Percentiles rank a stretch among this genome's conserved stretches.
Evolutionary conservation across 1,140 invertebrate species (phyloP).

Genomic region (Danaus plexippus): DNA sequence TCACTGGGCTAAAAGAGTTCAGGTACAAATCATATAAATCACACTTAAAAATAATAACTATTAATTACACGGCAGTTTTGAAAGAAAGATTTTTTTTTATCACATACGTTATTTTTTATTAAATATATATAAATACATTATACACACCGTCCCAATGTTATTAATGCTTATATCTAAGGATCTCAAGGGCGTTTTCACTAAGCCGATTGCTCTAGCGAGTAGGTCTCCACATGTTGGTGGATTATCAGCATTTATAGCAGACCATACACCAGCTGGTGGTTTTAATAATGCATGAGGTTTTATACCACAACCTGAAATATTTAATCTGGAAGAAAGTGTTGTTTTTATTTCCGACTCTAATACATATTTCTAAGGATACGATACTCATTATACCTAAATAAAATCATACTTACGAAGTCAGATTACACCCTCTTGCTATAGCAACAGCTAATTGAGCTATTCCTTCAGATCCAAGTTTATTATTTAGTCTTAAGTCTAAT

Average conservation of each 20-base stretch:
- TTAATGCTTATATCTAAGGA: conserved; percentile 62
- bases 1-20: conserved; percentile 45
- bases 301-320: conserved; percentile 62
- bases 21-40: too few species aligned
- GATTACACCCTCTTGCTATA: conserved; percentile 62
- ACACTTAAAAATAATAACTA: too few species aligned
- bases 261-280: conserved; percentile 58
- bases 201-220: conserved; percentile 56
- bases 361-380: not conserved
- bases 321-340: conserved; percentile 39
- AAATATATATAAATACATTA: too few species aligned
- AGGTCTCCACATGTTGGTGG: conserved; percentile 62
- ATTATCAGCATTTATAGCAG: conserved; percentile 54
- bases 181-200: conserved; percentile 58
- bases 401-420: conserved; percentile 45
- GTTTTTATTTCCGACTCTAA: not conserved
- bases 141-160: conserved; percentile 51
- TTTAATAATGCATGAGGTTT: conserved; percentile 43
- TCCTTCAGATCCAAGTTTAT: conserved; percentile 57
- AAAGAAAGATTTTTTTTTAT: too few species aligned
- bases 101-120: too few species aligned
- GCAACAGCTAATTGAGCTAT: conserved; percentile 58
- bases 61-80: too few species aligned
- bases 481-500: conserved; percentile 63
- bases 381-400: not conserved